Evolutionary conservation across 2,113 vertebrate species (phyloP), one percentile per base, ranked within the genome.

Genomic region (Platysteira castanea): DNA sequence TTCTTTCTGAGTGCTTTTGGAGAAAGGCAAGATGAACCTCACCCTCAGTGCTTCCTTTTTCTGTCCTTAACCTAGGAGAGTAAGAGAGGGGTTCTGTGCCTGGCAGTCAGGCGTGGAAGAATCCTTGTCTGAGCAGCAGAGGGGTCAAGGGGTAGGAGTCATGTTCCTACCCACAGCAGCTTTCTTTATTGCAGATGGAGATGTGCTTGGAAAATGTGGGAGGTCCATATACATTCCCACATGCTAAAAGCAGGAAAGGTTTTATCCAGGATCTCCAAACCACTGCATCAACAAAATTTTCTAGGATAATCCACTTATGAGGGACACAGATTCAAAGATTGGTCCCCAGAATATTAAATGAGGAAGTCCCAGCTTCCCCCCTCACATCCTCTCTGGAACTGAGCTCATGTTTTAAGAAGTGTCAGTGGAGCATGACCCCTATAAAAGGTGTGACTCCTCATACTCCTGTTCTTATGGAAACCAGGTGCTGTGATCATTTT

Each of bases 371-470:
- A 50, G 10, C 5, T 57, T 61, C 4, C 31, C 4, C 7, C 3
- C 5, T 67, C 26, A 24, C 10, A 30, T 18, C 24, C 7, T 53
- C 8, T 46, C 60, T 59, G 13, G 13, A 39, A 13, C 47, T 63
- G n/a, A 91, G 13, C 18, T 77, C 7, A 0, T 9, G 13, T 4
- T 65, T 4, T 30, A 73, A 3, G 20, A 76, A 8, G 7, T 65
- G 22, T 20, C 9, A 44, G 1, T 7, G 13, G 2, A 65, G 1
- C 13, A 39, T 3, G 5, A 65, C 10, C 5, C 8, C 11, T 78
- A 2, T 30, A 53, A 74, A 61, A 42, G 9, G 12, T 69, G 28
- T 44, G 69, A 35, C 24, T 61, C n/a, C 21, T 17, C 44, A n/a
- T n/a, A n/a, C n/a, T n/a, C 0, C 4, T 61, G 3, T 41, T 16